Evolutionary conservation across 2,888 invertebrate genomes (phyloP).

Genomic region (Fragum fragum): DNA sequence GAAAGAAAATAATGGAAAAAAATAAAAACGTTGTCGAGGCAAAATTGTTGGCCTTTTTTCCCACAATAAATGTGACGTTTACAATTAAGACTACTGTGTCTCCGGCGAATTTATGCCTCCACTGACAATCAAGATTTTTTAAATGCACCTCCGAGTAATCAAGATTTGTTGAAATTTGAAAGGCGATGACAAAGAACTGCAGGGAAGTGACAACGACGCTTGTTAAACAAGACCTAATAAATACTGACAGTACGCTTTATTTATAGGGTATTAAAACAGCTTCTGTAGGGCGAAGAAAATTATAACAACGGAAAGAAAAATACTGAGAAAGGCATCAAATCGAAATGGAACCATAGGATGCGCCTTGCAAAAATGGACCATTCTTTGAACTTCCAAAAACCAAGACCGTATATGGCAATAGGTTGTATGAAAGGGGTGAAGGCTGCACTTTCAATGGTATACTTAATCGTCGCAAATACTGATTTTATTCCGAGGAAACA

Average conservation of each 20-base stretch:
- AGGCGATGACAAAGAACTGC: neutral
- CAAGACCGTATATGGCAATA: too few relatives aligned
- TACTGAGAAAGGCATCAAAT: too few relatives aligned
- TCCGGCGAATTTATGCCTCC: neutral
- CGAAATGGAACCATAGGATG: too few relatives aligned
- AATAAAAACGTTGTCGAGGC: neutral
- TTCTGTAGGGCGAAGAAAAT: neutral
- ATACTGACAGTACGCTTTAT: neutral
- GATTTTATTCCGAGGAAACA: too few relatives aligned
- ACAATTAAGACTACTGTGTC: conserved; percentile 1
- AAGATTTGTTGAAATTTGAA: neutral
- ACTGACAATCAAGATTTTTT: neutral
- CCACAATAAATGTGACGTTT: conserved; percentile 14
- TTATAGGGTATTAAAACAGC: neutral
- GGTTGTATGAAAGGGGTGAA: too few relatives aligned
- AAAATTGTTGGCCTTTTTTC: conserved; percentile 7
- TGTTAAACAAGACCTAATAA: neutral
- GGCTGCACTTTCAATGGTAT: too few relatives aligned
- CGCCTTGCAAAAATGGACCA: too few relatives aligned
- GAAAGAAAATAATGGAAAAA: neutral
- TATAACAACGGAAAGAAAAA: neutral
- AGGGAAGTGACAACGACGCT: neutral
- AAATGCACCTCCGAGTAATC: conserved; percentile 3
- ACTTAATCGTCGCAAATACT: too few relatives aligned
- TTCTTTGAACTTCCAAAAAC: too few relatives aligned